phyloP scores from a whole-genome alignment of 92 coral and sea anemone species.

The Hydrozoanthus gracilis region DNA sequence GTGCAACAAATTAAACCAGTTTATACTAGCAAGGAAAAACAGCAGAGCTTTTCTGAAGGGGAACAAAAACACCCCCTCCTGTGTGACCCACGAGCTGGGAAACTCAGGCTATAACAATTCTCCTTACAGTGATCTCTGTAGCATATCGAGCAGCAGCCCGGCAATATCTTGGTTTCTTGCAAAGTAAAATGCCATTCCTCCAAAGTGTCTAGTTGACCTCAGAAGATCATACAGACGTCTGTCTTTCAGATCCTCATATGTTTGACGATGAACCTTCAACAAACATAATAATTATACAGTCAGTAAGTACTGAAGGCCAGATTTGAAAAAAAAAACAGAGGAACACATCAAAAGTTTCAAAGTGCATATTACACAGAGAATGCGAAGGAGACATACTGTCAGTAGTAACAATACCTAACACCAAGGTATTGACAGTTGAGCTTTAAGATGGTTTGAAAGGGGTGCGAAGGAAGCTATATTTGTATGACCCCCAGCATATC shows the following conservation, averaged over 20 bases:
- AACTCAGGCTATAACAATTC: neutral
- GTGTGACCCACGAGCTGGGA: neutral
- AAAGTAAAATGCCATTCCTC: conserved; percentile 90
- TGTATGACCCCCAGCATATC: no score
- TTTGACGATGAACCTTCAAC: conserved; percentile 79
- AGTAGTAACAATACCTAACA: no score
- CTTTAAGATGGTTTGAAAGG: no score
- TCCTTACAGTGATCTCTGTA: conserved; percentile 75
- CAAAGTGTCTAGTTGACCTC: conserved; percentile 97
- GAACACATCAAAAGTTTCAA: neutral
- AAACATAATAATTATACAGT: neutral
- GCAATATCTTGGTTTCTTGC: conserved; percentile 61
- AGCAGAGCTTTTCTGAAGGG: neutral
- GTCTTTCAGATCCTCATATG: conserved; percentile 78
- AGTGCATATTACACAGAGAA: no score
- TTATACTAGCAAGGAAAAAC: neutral
- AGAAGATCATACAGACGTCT: conserved; percentile 75
- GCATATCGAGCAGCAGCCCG: conserved; percentile 81
- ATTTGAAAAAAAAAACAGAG: neutral
- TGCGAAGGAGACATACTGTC: no score
- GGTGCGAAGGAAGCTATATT: no score
- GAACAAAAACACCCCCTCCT: neutral
- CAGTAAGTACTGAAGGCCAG: neutral
- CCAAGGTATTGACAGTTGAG: no score
- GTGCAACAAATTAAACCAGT: no score